Evolutionary conservation across 2,888 invertebrate species (phyloP).

Genomic region (Allacma fusca): DNA sequence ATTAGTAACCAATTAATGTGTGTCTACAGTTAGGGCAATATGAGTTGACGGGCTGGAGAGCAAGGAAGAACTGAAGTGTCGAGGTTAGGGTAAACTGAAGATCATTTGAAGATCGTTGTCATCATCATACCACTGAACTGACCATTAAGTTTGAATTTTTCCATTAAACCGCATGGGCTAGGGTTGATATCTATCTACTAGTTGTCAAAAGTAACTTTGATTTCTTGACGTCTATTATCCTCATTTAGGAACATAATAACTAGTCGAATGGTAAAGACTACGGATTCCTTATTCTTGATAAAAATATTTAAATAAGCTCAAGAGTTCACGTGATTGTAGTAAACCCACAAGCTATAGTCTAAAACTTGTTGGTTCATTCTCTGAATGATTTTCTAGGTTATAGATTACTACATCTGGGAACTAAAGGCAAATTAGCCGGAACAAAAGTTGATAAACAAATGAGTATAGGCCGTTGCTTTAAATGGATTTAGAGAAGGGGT

Average conservation of each 20-base stretch:
- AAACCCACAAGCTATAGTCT: too few relatives aligned
- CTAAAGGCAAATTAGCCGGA: too few relatives aligned
- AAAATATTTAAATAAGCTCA: neutral
- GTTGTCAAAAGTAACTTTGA: neutral
- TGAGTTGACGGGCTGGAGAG: neutral
- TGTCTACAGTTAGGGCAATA: neutral
- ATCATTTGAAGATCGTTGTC: slow-evolving; percentile 10
- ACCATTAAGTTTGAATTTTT: slow-evolving; percentile 7
- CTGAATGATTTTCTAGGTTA: too few relatives aligned
- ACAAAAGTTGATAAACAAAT: too few relatives aligned
- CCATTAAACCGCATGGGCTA: neutral
- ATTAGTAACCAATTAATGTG: too few relatives aligned
- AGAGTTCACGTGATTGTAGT: neutral
- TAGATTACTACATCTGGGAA: too few relatives aligned
- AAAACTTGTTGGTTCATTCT: too few relatives aligned
- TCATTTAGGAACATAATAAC: neutral
- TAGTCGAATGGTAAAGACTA: neutral
- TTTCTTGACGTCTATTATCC: neutral
- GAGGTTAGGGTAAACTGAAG: neutral
- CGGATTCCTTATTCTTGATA: neutral
- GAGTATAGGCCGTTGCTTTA: too few relatives aligned
- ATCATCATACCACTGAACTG: neutral
- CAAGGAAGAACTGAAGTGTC: slow-evolving; percentile 1
- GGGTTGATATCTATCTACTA: neutral
- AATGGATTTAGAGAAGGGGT: too few relatives aligned